Percentiles rank a stretch among this genome's conserved stretches.
These are phyloP conservation scores for Yponomeuta sedellus DNA, from an alignment of 2,888 invertebrate genomes.

Conservation along the genomic window DNA sequence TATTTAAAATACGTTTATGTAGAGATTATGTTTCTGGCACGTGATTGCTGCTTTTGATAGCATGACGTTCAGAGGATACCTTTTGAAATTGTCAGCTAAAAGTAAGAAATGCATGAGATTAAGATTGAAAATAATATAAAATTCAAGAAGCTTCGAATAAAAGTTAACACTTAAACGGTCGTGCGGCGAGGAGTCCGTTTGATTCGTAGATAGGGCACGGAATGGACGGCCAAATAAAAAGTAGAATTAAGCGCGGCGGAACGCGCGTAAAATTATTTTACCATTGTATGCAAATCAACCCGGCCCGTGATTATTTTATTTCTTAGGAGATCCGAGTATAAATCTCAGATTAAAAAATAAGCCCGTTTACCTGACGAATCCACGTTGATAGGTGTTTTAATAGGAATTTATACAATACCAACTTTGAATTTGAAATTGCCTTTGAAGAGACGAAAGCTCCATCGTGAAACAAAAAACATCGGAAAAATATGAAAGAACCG, in stretches of 20 bases:
- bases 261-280: constrained; percentile 77
- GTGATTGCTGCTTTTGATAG: no score
- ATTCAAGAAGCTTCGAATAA: constrained; percentile 41
- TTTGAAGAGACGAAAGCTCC: not conserved
- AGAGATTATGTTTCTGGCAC: not conserved
- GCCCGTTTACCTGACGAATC: constrained; percentile 46
- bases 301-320: constrained; percentile 74
- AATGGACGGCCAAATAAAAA: constrained; percentile 72
- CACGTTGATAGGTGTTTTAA: constrained; percentile 52
- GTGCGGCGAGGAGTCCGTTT: constrained; percentile 56
- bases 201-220: constrained; percentile 74
- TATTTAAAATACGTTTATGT: not conserved
- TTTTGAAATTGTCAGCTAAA: not conserved
- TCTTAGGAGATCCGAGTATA: constrained; percentile 71
- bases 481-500: constrained; percentile 21
- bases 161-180: constrained; percentile 69
- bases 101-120: not conserved
- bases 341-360: constrained; percentile 64
- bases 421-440: constrained; percentile 5
- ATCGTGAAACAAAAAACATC: not conserved
- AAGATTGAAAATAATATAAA: not conserved
- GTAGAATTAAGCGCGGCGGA: constrained; percentile 74
- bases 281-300: constrained; percentile 76
- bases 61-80: no score
- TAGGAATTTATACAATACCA: constrained; percentile 11